Percentiles rank a stretch among this genome's conserved stretches.
These are phyloP conservation scores for Anoplopoma fimbria DNA, from an alignment of 2,113 vertebrate genomes.

Conservation along the genomic window DNA sequence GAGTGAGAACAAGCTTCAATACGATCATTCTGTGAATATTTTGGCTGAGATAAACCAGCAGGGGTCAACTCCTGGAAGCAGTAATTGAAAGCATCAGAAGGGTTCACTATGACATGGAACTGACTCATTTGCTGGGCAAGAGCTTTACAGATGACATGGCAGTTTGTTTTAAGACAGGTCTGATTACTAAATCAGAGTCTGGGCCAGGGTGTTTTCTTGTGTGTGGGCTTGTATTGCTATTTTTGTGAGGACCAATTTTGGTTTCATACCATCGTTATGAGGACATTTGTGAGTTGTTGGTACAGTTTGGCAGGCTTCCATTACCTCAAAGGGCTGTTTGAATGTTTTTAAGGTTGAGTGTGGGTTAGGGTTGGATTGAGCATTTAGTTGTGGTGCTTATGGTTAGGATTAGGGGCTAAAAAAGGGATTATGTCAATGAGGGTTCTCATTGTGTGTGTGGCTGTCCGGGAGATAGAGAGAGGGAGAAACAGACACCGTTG, in stretches of 20 bases:
- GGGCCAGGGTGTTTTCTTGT: not conserved
- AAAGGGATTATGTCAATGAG: not conserved
- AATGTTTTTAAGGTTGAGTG: not conserved
- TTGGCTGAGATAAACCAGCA: not conserved
- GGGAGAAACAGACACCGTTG: not conserved
- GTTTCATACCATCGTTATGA: not conserved
- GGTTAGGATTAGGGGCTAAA: not conserved
- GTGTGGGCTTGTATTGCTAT: not conserved
- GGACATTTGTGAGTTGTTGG: not conserved
- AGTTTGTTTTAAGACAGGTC: constrained; percentile 29
- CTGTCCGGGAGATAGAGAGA: not conserved
- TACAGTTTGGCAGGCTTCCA: not conserved
- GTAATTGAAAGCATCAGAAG: not conserved
- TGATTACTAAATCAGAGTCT: constrained; percentile 35
- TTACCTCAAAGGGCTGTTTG: not conserved
- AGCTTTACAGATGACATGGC: constrained; percentile 23
- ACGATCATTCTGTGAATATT: not conserved
- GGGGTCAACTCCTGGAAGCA: not conserved
- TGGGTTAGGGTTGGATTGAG: not conserved
- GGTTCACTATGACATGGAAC: constrained; percentile 8
- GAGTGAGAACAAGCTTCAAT: not conserved
- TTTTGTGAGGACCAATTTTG: not conserved
- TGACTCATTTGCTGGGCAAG: constrained; percentile 23
- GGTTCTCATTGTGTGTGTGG: not conserved
- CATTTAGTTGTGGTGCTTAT: not conserved